Base-by-base conservation (phyloP, 1,140 invertebrate genomes). In the Tetramorium parvispinum region DNA sequence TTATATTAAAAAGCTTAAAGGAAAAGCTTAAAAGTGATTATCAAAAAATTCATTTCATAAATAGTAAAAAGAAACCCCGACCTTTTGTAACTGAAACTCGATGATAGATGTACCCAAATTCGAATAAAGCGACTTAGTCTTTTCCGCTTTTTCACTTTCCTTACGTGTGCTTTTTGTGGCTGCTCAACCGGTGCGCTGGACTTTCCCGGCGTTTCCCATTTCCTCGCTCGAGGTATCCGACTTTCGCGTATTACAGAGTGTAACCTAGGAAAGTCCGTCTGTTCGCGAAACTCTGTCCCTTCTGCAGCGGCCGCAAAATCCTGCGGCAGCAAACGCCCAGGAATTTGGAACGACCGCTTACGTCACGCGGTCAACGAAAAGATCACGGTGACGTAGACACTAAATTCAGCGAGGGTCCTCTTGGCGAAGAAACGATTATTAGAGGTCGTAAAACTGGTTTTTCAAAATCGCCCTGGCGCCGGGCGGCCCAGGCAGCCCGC, bases 331-430 rank as follows among this genome's bases (percentile, higher is more conserved):
- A 46, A 77, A 79, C 68, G 82, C 27, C 5, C 27, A 85, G 87
- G 87, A 88, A 89, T 88, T 88, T 53, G 27, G 79, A 68, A 59
- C 86, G 78, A 49, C 32, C 61, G 59, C 71, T 87, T 83, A 79
- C 85, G 87, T 88, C 75, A 85, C 59, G 53, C 82, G 55, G 40
- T 40, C n/a, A 32, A 37, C 46, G 65, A 46, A 78, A 65, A 85
- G 78, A 88, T 78, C 65, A 11, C 88, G 86, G 57, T 89, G 88
- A 89, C 85, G 86, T 24, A 18, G 57, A 61, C 27, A 55, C 81
- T 89, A 79, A 87, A 88, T 89, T 85, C 86, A 51, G 46, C 43
- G 46, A 49, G 16, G 32, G 16, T 55, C 32, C 37, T n/a, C n/a
- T 43, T 32, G 46, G 53, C 73, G 51, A 40, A 21, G 24, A 24